phyloP scores from a whole-genome alignment of 2,797 vertebrate species.

The Rhinichthys osculus region DNA sequence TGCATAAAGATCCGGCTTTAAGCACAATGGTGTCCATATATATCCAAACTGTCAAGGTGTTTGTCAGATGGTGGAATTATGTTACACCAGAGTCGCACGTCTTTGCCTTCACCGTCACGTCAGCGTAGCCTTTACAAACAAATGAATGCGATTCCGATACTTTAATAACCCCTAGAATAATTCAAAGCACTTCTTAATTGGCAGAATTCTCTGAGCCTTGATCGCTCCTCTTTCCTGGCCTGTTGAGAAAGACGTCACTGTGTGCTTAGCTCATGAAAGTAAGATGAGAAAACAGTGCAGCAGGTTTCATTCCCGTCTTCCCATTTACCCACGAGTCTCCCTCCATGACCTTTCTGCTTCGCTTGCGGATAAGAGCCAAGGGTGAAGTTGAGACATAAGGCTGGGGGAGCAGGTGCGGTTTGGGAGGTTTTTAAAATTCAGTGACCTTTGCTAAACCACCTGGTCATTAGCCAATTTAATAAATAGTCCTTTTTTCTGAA shows the following conservation, averaged over 20 bases:
- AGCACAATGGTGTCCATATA: conserved; percentile 22
- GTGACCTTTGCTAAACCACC: conserved; percentile 62
- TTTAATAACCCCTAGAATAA: conserved; percentile 47
- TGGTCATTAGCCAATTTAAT: conserved; percentile 57
- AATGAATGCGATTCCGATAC: conserved; percentile 47
- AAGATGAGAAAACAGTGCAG: conserved; percentile 54
- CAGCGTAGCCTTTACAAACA: conserved; percentile 56
- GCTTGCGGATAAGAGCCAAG: neutral
- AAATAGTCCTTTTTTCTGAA: conserved; percentile 14
- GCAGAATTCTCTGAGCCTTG: conserved; percentile 26
- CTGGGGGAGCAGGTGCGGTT: conserved; percentile 3
- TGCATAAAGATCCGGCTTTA: neutral
- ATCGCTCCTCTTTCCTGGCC: neutral
- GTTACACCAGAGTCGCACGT: conserved; percentile 40
- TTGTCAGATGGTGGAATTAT: conserved; percentile 46
- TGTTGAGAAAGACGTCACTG: conserved; percentile 56
- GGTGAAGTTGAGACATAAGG: conserved; percentile 22
- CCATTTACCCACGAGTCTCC: neutral
- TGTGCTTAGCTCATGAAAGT: conserved; percentile 63
- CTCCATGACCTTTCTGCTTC: conserved; percentile 3
- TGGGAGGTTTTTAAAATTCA: conserved; percentile 52
- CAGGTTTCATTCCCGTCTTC: conserved; percentile 20
- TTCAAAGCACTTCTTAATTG: conserved; percentile 56
- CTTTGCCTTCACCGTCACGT: conserved; percentile 46
- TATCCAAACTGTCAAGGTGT: conserved; percentile 34